Evolutionary conservation across 2,888 invertebrate species (phyloP).

Genomic region (Lepeophtheirus nordmannii): DNA sequence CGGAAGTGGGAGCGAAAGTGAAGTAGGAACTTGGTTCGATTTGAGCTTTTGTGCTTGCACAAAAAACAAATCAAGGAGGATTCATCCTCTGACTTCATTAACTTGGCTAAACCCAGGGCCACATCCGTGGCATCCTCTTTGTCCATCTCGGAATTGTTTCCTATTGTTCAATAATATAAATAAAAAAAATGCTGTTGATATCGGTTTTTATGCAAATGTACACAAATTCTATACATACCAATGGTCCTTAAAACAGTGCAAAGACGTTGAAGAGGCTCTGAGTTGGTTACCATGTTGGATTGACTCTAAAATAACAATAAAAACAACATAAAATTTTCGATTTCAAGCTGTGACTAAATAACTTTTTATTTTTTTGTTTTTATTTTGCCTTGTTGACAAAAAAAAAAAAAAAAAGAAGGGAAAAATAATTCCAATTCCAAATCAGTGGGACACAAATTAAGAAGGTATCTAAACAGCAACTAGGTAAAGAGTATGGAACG

Average conservation of each 20-base stretch:
- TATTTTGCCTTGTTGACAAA: neutral
- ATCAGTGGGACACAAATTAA: constrained; percentile 5
- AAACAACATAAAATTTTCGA: neutral
- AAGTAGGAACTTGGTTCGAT: constrained; percentile 3
- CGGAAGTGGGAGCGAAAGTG: constrained; percentile 16
- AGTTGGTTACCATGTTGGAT: neutral
- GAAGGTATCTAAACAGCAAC: neutral
- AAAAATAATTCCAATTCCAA: neutral
- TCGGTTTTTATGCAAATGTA: too few relatives aligned
- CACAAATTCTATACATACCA: too few relatives aligned
- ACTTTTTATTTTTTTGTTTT: neutral
- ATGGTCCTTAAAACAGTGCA: constrained; percentile 19
- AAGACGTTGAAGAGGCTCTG: constrained; percentile 14
- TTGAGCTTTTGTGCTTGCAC: constrained; percentile 10
- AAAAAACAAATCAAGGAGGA: constrained; percentile 15
- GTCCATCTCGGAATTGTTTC: constrained; percentile 14
- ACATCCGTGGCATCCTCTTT: constrained; percentile 15
- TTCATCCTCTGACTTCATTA: constrained; percentile 5
- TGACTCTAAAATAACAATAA: too few relatives aligned
- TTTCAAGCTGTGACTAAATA: constrained; percentile 4
- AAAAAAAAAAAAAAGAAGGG: neutral
- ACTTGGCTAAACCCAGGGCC: constrained; percentile 20
- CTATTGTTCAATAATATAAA: neutral
- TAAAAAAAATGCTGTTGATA: neutral
- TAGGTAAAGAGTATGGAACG: too few relatives aligned